Base-by-base conservation (phyloP, 2,113 vertebrate species). In the Trachemys scripta region DNA sequence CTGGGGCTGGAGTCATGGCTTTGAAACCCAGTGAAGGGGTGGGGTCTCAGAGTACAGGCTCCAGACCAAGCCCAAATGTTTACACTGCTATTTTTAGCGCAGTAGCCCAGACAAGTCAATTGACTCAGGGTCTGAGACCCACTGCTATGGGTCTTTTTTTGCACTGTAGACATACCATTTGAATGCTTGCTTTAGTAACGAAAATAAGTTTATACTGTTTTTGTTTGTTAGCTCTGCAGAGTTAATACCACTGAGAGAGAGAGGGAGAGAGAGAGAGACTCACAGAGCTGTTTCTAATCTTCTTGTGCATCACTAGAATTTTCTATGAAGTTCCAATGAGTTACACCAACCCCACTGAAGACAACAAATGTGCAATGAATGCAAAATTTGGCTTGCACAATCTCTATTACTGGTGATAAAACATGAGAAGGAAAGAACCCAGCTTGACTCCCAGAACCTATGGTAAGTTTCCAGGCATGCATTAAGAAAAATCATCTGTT, bases 171-270 rank as follows among this genome's bases (percentile, higher is more conserved):
- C 5, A 49, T 16, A 88, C 75, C 54, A 49, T 38, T 92, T 93
- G 25, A 79, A 79, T 51, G 80, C 6, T 11, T 93, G 31, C 50
- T 88, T 89, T 25, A 80, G 27, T 13, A 76, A 25, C 65, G 80
- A 84, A 92, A 81, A 80, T 82, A 27, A 25, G 82, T 19, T 42
- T 17, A 35, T 45, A 24, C 13, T n/a, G 31, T 42, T 83, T 1
- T 42, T 93, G 89, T 90, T 12, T 20, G n/a, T 89, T 80, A 78
- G 88, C 84, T 90, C 84, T 94, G 5, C 17, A 56, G 25, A 69
- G 3, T 72, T 89, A 75, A 76, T 51, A 24, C 84, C 53, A 59
- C 2, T 51, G 10, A 91, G 5, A 83, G 4, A 59, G 56, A 57
- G 57, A 57, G 10, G 25, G 51, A 51, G 5, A 53, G 51, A 53